Percentiles rank a stretch among this genome's conserved stretches.
Conservation (phyloP, 2,888 invertebrate genomes). For the Tenodera sinensis region DNA sequence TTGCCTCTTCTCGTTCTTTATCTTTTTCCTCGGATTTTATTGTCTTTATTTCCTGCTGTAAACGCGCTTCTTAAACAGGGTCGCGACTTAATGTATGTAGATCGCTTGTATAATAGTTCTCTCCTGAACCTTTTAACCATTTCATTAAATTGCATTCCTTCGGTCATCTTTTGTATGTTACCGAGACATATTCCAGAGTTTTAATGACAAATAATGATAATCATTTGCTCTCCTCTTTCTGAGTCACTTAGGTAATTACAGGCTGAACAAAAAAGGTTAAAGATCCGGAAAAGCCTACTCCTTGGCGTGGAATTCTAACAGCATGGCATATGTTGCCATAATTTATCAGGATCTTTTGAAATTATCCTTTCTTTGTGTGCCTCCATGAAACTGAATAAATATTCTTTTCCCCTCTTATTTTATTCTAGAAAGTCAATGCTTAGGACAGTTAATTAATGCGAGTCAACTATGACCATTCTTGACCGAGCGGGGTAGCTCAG, state of each 20-base stretch:
- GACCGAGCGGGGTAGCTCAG: no score
- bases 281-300: not conserved
- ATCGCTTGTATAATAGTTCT: not conserved
- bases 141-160: not conserved
- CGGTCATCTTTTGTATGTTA: not conserved
- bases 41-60: not conserved
- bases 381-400: not conserved
- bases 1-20: not conserved
- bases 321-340: not conserved
- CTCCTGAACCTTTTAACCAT: not conserved
- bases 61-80: not conserved
- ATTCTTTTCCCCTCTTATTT: no score
- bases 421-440: no score
- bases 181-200: not conserved
- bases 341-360: not conserved
- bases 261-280: not conserved
- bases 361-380: not conserved
- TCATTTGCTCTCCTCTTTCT: not conserved
- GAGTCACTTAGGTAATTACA: not conserved
- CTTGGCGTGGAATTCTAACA: not conserved
- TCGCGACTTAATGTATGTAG: not conserved
- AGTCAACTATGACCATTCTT: no score
- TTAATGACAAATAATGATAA: not conserved
- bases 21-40: not conserved
- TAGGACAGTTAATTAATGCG: no score